phyloP scores from a whole-genome alignment of 1,140 invertebrate species.

The Drosophila chauvacae region DNA sequence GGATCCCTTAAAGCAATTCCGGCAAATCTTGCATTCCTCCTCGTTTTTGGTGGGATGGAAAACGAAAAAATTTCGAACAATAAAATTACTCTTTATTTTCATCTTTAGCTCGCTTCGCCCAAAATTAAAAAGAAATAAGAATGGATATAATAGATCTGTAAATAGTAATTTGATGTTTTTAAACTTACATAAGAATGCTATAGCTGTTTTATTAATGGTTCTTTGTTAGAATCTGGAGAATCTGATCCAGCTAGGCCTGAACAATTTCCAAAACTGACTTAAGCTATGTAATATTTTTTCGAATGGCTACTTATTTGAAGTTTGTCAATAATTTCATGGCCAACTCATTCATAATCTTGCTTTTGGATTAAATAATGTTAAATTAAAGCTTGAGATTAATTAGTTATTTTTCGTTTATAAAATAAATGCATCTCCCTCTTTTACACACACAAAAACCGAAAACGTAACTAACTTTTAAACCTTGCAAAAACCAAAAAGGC shows the following conservation, averaged over 20 bases:
- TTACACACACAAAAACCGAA: constrained; percentile 10
- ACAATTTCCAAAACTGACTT: background rate
- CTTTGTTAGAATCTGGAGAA: background rate
- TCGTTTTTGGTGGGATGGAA: background rate
- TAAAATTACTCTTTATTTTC: background rate
- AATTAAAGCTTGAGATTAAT: background rate
- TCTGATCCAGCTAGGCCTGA: background rate
- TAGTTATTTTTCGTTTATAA: background rate
- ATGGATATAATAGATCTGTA: background rate
- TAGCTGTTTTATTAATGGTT: background rate
- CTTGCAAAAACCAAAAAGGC: constrained; percentile 21
- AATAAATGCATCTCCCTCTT: background rate
- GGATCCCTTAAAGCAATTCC: background rate
- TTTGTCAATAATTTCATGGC: background rate
- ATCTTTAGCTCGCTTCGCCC: too few species aligned
- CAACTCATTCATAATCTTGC: background rate
- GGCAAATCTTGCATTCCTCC: constrained; percentile 10
- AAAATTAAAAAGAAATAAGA: background rate
- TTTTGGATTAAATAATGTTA: background rate
- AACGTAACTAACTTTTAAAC: background rate
- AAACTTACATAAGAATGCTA: background rate
- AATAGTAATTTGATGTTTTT: background rate
- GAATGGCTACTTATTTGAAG: background rate
- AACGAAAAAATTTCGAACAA: constrained; percentile 3
- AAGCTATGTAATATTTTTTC: background rate